phyloP scores from a whole-genome alignment of 2,888 invertebrate genomes.

The Rhimphoctona megacephalus region DNA sequence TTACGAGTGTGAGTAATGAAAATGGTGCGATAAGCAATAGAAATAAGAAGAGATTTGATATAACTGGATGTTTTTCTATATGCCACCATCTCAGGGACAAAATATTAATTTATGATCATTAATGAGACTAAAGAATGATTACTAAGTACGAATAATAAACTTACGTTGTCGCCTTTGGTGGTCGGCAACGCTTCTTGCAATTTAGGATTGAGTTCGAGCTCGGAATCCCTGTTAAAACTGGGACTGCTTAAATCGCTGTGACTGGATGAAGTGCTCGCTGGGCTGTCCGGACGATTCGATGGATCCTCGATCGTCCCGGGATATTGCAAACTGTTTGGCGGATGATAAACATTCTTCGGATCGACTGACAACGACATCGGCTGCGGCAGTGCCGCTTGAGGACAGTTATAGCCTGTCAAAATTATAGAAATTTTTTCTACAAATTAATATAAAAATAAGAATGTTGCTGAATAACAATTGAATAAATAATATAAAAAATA shows the following conservation, averaged over 20 bases:
- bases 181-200: constrained; percentile 79
- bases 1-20: constrained; percentile 32
- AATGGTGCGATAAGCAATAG: constrained; percentile 57
- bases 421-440: neutral
- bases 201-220: constrained; percentile 87
- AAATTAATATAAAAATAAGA: neutral
- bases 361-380: constrained; percentile 90
- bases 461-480: neutral
- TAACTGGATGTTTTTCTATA: constrained; percentile 8
- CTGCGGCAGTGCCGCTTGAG: constrained; percentile 84
- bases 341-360: constrained; percentile 92
- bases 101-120: neutral
- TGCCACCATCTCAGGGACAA: neutral
- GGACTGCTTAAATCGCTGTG: constrained; percentile 90
- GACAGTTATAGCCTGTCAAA: constrained; percentile 83
- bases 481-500: neutral
- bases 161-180: constrained; percentile 59
- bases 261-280: constrained; percentile 91
- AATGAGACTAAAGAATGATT: neutral
- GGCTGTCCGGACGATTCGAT: constrained; percentile 87
- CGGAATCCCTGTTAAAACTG: constrained; percentile 89
- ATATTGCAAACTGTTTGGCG: constrained; percentile 95
- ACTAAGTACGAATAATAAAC: neutral
- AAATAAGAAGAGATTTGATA: constrained; percentile 41
- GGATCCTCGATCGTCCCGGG: constrained; percentile 88